Percentiles rank a stretch among this genome's conserved stretches.
These are phyloP conservation scores for Gavia stellata DNA, from an alignment of 2,113 vertebrate genomes.

Conservation along the genomic window DNA sequence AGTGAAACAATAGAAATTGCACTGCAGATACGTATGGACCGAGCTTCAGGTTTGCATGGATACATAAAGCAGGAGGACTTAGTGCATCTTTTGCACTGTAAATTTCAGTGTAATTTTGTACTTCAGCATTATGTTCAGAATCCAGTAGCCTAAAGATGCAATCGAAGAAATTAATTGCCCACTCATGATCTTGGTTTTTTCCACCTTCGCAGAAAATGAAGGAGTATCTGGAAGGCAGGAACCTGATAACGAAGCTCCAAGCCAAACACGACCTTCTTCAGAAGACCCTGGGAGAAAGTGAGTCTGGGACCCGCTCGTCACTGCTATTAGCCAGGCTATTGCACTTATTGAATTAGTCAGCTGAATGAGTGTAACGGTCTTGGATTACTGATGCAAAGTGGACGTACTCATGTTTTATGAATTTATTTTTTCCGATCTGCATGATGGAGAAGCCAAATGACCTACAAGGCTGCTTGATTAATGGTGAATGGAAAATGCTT, in stretches of 20 bases:
- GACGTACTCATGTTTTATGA: not conserved
- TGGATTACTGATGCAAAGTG: not conserved
- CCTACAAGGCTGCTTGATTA: conserved; percentile 21
- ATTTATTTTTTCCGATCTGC: not conserved
- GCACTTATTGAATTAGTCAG: not conserved
- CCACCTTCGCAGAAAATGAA: conserved; percentile 89
- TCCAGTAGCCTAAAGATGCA: not conserved
- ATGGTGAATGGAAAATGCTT: not conserved
- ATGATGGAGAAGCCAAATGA: not conserved
- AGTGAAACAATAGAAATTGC: not conserved
- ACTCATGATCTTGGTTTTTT: not conserved
- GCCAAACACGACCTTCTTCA: conserved; percentile 96
- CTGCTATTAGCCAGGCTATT: not conserved
- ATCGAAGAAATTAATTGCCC: not conserved
- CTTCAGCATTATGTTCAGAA: fast-evolving
- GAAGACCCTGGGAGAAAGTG: conserved; percentile 97
- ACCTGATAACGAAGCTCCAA: conserved; percentile 97
- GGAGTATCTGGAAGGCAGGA: conserved; percentile 96
- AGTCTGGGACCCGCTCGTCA: conserved; percentile 57
- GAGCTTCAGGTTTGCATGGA: not conserved
- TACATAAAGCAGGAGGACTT: fast-evolving
- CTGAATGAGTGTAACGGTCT: not conserved
- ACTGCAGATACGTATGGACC: fast-evolving
- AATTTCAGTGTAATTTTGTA: not conserved
- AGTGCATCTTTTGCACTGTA: fast-evolving